phyloP scores from a whole-genome alignment of 1,140 invertebrate species.

The Drosophila virilis region DNA sequence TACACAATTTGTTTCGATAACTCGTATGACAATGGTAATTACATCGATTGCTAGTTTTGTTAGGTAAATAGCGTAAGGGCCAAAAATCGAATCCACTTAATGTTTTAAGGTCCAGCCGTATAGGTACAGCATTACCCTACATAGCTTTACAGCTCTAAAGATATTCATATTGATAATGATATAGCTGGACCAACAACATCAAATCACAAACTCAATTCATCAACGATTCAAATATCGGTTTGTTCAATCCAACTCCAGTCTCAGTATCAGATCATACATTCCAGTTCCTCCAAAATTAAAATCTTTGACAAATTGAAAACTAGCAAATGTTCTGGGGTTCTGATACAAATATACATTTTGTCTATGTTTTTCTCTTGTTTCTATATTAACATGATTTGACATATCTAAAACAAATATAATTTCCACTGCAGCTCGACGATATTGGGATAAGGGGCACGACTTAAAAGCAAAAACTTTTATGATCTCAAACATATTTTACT shows the following conservation, averaged over 20 bases:
- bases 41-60: constrained; percentile 44
- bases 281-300: constrained; percentile 23
- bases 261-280: constrained; percentile 27
- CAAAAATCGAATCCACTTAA: background rate
- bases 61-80: background rate
- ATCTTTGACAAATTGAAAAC: constrained; percentile 11
- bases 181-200: constrained; percentile 6
- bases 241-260: constrained; percentile 4
- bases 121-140: background rate
- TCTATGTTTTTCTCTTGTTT: constrained; percentile 10
- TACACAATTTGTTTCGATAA: constrained; percentile 57
- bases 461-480: no score
- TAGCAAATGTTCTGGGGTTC: constrained; percentile 30
- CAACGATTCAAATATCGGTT: constrained; percentile 16
- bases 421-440: background rate
- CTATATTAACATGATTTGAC: background rate
- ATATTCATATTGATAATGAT: background rate
- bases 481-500: no score
- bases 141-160: constrained; percentile 1
- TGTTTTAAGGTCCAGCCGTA: background rate
- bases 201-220: constrained; percentile 36
- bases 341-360: background rate
- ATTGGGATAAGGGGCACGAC: no score
- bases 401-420: background rate
- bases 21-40: constrained; percentile 84